Percentiles rank a stretch among this genome's conserved stretches.
phyloP scores from a whole-genome alignment of 2,113 vertebrate species.

The Ceyx cyanopectus region DNA sequence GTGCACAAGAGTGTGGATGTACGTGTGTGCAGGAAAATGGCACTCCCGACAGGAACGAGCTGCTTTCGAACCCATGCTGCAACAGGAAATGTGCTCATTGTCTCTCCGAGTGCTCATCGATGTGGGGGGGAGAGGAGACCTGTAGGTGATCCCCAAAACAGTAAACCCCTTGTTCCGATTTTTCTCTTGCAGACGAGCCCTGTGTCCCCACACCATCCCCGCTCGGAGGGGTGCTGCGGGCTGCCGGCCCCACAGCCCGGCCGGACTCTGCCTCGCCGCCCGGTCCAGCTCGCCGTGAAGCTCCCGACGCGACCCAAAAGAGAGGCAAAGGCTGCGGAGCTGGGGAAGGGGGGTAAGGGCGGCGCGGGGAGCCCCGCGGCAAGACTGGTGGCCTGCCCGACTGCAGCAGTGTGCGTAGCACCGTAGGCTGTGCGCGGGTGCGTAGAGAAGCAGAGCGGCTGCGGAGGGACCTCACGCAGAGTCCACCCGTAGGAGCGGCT shows the following conservation, averaged over 20 bases:
- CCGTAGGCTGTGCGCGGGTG: background rate
- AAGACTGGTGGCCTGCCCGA: background rate
- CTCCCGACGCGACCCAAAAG: background rate
- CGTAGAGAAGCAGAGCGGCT: background rate
- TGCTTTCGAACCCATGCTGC: background rate
- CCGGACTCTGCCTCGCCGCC: rapidly evolving
- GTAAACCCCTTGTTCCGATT: background rate
- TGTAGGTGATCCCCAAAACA: background rate
- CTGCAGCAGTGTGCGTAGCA: background rate
- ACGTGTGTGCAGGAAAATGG: background rate
- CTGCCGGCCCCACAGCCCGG: too few relatives aligned
- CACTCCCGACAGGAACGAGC: background rate
- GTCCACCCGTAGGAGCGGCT: background rate
- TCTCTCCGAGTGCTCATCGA: too few relatives aligned
- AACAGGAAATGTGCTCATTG: rapidly evolving
- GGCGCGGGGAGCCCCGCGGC: background rate
- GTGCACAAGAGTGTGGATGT: rapidly evolving
- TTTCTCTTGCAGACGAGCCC: background rate
- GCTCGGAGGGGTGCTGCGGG: background rate
- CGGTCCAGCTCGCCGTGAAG: rapidly evolving
- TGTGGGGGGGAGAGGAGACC: background rate
- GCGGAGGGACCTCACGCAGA: background rate
- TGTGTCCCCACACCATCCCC: too few relatives aligned
- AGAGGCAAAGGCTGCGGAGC: background rate
- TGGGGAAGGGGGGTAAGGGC: background rate